Base-by-base conservation (phyloP, 2,888 invertebrate genomes). In the Drosophila incognita region DNA sequence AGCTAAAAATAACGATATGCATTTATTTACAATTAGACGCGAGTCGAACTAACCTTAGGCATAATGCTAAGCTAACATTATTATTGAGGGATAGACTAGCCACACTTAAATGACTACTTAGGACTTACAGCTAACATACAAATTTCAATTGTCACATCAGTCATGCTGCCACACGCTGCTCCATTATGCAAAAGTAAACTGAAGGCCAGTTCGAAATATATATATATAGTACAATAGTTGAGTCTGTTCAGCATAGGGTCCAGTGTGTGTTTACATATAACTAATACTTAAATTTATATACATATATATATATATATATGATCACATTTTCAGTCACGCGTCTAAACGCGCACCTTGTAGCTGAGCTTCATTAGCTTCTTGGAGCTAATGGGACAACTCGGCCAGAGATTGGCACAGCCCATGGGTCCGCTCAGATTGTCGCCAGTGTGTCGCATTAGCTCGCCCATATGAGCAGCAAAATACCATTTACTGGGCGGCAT, bases 381-480 rank as follows among this genome's bases (percentile, higher is more conserved):
- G n/a, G 93, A 93, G 79, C 93, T 93, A 57, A 93, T 93, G 13
- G 93, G 93, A 74, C 93, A 93, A 63, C 89, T 92, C 4, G 93
- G 93, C 93, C 93, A 93, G 7, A 93, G 80, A 73, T 93, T 92
- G 38, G 93, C 93, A 83, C 93, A 93, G 5, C 93, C 93, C 77
- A 92, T 91, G 18, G 93, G 92, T 48, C 93, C 93, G 56, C 93
- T 93, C 13, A 91, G 67, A 56, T 90, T 87, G 69, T 93, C 93
- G 11, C 92, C 91, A 0, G 93, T 93, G 54, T 92, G 91, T 3
- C 92, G 91, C 68, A 93, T 81, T n/a, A 93, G 69, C 69, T 93
- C 93, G 10, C 93, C 93, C 93, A 93, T 93, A 51, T 93, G 93
- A 7, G 93, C 92, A 2, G 93, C 93, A 79, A 93, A 93, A 69